Conservation (phyloP, 2,888 invertebrate species). For the Parthenolecanium corni region DNA sequence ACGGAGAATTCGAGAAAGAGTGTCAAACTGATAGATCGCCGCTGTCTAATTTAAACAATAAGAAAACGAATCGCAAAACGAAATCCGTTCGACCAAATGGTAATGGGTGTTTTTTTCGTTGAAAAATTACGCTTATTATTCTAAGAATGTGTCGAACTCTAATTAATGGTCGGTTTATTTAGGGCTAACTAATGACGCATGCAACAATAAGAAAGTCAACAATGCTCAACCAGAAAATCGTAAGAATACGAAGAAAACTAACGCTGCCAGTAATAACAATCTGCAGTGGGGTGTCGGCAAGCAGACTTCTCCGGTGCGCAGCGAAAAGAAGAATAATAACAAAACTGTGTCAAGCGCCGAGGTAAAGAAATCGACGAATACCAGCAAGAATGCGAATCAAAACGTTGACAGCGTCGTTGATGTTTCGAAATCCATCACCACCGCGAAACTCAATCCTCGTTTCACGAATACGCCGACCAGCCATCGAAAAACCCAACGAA, state of each 20-base stretch:
- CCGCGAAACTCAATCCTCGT: slow-evolving; percentile 7
- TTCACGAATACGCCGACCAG: slow-evolving; percentile 3
- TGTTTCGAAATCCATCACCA: neutral
- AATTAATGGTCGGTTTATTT: neutral
- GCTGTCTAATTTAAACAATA: slow-evolving; percentile 18
- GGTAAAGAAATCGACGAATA: slow-evolving; percentile 8
- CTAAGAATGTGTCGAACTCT: too few relatives aligned
- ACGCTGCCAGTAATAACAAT: slow-evolving; percentile 32
- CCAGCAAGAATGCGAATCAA: slow-evolving; percentile 16
- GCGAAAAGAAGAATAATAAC: slow-evolving; percentile 9
- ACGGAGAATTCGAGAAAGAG: slow-evolving; percentile 21
- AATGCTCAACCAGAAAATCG: slow-evolving; percentile 4
- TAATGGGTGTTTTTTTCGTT: neutral
- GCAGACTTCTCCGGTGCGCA: slow-evolving; percentile 6
- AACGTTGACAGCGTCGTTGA: slow-evolving; percentile 8
- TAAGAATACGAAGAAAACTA: slow-evolving; percentile 13
- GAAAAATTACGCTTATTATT: too few relatives aligned
- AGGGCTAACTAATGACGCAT: slow-evolving; percentile 1
- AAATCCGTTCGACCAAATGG: slow-evolving; percentile 21
- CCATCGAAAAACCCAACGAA: slow-evolving; percentile 7
- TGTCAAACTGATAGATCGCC: slow-evolving; percentile 10
- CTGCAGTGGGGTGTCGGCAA: slow-evolving; percentile 30
- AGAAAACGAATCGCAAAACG: slow-evolving; percentile 22
- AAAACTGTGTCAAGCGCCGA: slow-evolving; percentile 10
- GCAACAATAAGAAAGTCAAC: slow-evolving; percentile 17